Evolutionary conservation across 2,888 invertebrate species (phyloP), one percentile per base, ranked within the genome.

Genomic region (Drosophila mayaguana): DNA sequence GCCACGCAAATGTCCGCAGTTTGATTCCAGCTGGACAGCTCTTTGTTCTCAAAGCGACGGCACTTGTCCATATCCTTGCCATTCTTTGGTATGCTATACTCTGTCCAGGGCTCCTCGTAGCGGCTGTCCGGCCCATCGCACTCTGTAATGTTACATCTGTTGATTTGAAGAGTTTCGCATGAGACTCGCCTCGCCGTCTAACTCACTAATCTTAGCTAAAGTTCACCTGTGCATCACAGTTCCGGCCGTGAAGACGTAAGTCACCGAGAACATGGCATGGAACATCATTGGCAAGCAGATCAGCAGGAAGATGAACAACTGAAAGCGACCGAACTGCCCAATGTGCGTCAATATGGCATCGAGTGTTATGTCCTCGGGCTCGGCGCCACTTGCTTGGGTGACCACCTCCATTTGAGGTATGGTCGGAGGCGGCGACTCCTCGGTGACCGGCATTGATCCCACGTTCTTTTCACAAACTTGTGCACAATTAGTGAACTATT

Each of bases 161-260:
- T 72, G 78, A 77, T 57, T 71, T 51, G 50, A 66, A 60, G 56
- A 54, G 25, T 45, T 59, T 36, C 56, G 43, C 11, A 42, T n/a
- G 38, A 61, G 40, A 56, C 51, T 56, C 16, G 25, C n/a, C 42
- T 50, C 28, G 46, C 28, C 11, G 36, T 32, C 18, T 7, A 66
- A 50, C 56, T 38, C 59, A 59, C 56, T 22, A 65, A 45, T 28
- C 46, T 2, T 8, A 50, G 9, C 20, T 48, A 14, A 70, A 70
- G 40, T 81, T 90, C 93, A 96, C 96, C 96, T 95, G 93, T 96
- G 95, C 46, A 94, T 94, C 20, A 96, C 93, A 69, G 95, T 94
- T 62, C 95, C 95, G 0, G 96, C 95, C 0, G 96, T 95, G 91
- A 96, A 96, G 65, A 96, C 95, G 85, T 95, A 96, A 51, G 95